Evolutionary conservation across 2,113 vertebrate genomes (phyloP).

Genomic region (Mormyrus iriodes): DNA sequence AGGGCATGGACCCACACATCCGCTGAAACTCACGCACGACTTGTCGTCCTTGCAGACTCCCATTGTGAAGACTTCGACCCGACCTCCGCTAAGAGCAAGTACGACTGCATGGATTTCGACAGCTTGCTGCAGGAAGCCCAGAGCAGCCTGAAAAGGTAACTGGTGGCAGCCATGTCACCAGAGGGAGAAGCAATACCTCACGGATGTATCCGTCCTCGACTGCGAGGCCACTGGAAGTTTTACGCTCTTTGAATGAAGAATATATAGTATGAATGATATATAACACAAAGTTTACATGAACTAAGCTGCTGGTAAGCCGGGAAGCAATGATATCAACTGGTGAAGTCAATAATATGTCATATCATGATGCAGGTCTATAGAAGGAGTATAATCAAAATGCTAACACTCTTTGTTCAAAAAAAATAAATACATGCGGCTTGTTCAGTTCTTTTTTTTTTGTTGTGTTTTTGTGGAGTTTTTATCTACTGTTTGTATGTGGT

Average conservation of each 20-base stretch:
- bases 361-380: slow-evolving; percentile 29
- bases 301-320: slow-evolving; percentile 79
- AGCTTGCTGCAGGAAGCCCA: slow-evolving; percentile 97
- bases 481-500: slow-evolving; percentile 75
- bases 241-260: slow-evolving; percentile 59
- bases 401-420: slow-evolving; percentile 71
- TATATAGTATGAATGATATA: slow-evolving; percentile 49
- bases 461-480: slow-evolving; percentile 56
- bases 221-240: slow-evolving; percentile 75
- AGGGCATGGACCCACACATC: background rate
- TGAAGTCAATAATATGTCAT: slow-evolving; percentile 54
- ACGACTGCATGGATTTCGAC: slow-evolving; percentile 99
- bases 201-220: slow-evolving; percentile 68
- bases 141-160: slow-evolving; percentile 96
- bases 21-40: background rate
- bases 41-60: slow-evolving; percentile 72
- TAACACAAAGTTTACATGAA: slow-evolving; percentile 95
- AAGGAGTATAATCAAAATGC: slow-evolving; percentile 41
- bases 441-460: slow-evolving; percentile 59
- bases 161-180: slow-evolving; percentile 46
- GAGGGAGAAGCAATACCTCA: slow-evolving; percentile 68
- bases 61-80: slow-evolving; percentile 98
- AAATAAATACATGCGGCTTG: slow-evolving; percentile 72
- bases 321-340: slow-evolving; percentile 53
- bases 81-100: slow-evolving; percentile 98